Base-by-base conservation (phyloP, 2,113 vertebrate genomes). In the Syngnathoides biaculeatus region DNA sequence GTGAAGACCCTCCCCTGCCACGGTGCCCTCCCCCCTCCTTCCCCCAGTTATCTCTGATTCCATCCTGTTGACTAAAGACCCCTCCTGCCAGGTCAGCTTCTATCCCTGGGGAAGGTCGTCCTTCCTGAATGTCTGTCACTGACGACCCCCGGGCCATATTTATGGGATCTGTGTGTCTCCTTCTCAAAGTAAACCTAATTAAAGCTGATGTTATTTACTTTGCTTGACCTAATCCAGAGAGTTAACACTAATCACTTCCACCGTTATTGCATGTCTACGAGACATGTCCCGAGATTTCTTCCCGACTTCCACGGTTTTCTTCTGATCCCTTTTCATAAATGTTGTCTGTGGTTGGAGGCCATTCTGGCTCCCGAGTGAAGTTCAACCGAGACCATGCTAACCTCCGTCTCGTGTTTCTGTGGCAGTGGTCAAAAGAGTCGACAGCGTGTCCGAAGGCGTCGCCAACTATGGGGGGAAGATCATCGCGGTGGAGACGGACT, bases 351-450 rank as follows among this genome's bases (percentile, higher is more conserved):
- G 67, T 85, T 86, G 64, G 73, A 83, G 86, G 84, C 79, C 57
- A 55, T 82, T 81, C 65, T 68, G 35, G 15, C 81, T 71, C 75
- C 45, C 62, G 79, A 72, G 67, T 84, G 80, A 86, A 79, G 58
- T 8, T 53, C n/a, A 3, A 3, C 57, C 57, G 53, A 68, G 27
- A 71, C 19, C 64, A 9, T n/a, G 27, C 69, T 79, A 71, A 87
- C 40, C 59, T 77, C 79, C 75, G 52, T 74, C 61, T 67, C 68
- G 20, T 81, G 35, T 69, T 84, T 80, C 87, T 77, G 65, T 86
- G 88, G 58, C 84, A 98, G 96, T 98, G 91, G 95, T 98, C 83
- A 95, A 97, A 87, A 95, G 91, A 91, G 94, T 98, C 84, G 94
- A 98, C 89, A 95, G 86, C 72, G 95, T 98, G 69, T 95, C 95